Base-by-base conservation (phyloP, 1,140 invertebrate genomes). In the Dinothrombium tinctorium region DNA sequence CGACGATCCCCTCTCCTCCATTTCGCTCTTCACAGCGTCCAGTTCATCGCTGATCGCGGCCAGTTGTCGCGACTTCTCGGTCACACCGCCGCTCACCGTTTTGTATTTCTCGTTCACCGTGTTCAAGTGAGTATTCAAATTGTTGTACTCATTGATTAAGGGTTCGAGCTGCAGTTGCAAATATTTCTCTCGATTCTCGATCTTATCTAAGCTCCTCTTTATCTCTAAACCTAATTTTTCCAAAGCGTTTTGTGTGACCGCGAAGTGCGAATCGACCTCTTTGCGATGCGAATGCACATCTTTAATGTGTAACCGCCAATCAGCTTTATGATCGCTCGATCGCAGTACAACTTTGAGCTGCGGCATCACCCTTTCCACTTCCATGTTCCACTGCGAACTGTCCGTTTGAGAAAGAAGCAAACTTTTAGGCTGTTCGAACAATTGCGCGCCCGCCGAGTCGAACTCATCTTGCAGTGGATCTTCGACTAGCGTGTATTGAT, bases 331-430 rank as follows among this genome's bases (percentile, higher is more conserved):
- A 25, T 47, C 37, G 11, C 23, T 25, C 7, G 14, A 45, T 35
- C n/a, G 70, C 42, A 87, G 69, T n/a, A 76, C 79, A 19, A 90
- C 68, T 65, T 83, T 80, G 9, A 94, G 63, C 48, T 79, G 74
- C 9, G 84, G 83, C 42, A 82, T 64, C 42, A 89, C 80, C 53
- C 79, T 64, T 60, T 94, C 84, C 15, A 92, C 60, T 63, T 92
- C 86, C 23, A 87, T 54, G 53, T 76, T 76, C 76, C 76, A 81
- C 47, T 73, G 69, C 48, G 72, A n/a, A n/a, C n/a, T n/a, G n/a
- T n/a, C n/a, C n/a, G n/a, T n/a, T n/a, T n/a, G n/a, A n/a, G n/a
- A n/a, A n/a, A n/a, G n/a, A n/a, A n/a, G n/a, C n/a, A n/a, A n/a
- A n/a, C n/a, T n/a, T n/a, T n/a, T n/a, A n/a, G n/a, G n/a, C n/a